Evolutionary conservation across 2,888 invertebrate genomes (phyloP).

Genomic region (Hydrotaea diabolus): DNA sequence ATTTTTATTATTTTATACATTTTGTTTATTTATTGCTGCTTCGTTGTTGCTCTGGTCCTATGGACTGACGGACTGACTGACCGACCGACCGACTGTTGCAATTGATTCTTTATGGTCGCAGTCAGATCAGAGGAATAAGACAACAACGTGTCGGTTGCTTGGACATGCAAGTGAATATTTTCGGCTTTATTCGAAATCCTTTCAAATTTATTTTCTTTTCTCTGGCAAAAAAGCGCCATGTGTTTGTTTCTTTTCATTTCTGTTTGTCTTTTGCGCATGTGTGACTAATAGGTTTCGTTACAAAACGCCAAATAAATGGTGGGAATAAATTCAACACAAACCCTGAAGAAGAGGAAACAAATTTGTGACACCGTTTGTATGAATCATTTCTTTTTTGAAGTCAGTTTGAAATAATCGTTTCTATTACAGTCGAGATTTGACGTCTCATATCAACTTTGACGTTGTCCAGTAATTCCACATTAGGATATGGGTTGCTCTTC

Average conservation of each 20-base stretch:
- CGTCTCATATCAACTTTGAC: too few species aligned
- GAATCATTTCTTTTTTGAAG: too few species aligned
- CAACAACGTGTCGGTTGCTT: background rate
- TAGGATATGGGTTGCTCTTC: too few species aligned
- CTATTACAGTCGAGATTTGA: too few species aligned
- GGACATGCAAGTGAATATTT: slow-evolving; percentile 8
- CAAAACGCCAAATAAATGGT: background rate
- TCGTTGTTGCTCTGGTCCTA: background rate
- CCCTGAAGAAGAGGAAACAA: too few species aligned
- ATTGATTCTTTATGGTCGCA: slow-evolving; percentile 34
- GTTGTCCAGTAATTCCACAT: too few species aligned
- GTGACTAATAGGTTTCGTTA: slow-evolving; percentile 28
- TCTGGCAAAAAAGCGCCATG: background rate
- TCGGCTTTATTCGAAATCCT: slow-evolving; percentile 22
- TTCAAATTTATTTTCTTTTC: background rate
- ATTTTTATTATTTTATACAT: slow-evolving; percentile 30
- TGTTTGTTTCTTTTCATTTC: background rate
- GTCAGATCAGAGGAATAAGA: background rate
- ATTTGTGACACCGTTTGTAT: too few species aligned
- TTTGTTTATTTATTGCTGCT: slow-evolving; percentile 11
- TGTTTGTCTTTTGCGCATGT: too few species aligned
- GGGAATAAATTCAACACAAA: slow-evolving; percentile 6
- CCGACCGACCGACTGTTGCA: slow-evolving; percentile 1
- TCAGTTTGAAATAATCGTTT: too few species aligned
- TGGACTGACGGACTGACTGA: too few species aligned